phyloP scores from a whole-genome alignment of 2,888 invertebrate genomes.

The Pedicia rivosa region DNA sequence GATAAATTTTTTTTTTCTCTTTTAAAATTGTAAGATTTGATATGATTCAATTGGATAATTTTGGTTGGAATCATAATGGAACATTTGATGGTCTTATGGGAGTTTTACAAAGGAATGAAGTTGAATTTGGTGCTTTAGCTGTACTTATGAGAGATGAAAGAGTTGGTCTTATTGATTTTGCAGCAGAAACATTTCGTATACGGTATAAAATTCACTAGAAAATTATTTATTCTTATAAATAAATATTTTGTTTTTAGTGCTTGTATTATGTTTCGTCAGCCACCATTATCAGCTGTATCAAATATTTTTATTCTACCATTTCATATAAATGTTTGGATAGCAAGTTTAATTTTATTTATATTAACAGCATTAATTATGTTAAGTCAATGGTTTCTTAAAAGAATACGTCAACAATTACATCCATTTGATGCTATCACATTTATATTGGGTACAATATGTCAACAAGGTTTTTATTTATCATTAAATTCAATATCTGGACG shows the following conservation, averaged over 20 bases:
- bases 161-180: slow-evolving; percentile 33
- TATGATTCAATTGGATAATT: slow-evolving; percentile 29
- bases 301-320: slow-evolving; percentile 46
- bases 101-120: slow-evolving; percentile 35
- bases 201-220: too few species aligned
- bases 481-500: slow-evolving; percentile 35
- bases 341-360: slow-evolving; percentile 13
- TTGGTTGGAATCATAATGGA: slow-evolving; percentile 39
- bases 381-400: slow-evolving; percentile 8
- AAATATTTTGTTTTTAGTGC: slow-evolving; percentile 28
- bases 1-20: too few species aligned
- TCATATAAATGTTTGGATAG: slow-evolving; percentile 38
- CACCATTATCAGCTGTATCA: slow-evolving; percentile 39
- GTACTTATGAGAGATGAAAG: slow-evolving; percentile 41
- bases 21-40: slow-evolving; percentile 21
- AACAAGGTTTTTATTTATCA: slow-evolving; percentile 39
- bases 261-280: slow-evolving; percentile 43
- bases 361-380: slow-evolving; percentile 18
- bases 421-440: slow-evolving; percentile 35
- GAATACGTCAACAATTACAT: slow-evolving; percentile 19
- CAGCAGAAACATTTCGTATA: slow-evolving; percentile 37
- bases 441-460: slow-evolving; percentile 40
- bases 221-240: slow-evolving; percentile 15
- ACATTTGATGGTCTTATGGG: slow-evolving; percentile 41
- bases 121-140: slow-evolving; percentile 37